Percentiles rank a stretch among this genome's conserved stretches.
phyloP scores from a whole-genome alignment of 1,140 invertebrate species.

The Berghia stephanieae region DNA sequence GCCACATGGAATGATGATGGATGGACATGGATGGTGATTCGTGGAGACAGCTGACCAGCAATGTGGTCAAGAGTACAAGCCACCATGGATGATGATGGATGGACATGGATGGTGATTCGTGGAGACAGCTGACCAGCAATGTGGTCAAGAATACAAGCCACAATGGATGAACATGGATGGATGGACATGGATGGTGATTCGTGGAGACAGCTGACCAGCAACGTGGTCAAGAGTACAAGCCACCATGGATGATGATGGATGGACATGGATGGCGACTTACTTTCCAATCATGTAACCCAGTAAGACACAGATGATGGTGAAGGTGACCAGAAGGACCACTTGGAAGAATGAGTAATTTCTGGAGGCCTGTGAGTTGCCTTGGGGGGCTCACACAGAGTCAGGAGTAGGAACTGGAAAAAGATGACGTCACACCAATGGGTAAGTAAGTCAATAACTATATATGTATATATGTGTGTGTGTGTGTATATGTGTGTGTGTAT shows the following conservation, averaged over 20 bases:
- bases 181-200: too few species aligned
- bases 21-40: too few species aligned
- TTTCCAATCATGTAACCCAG: slow-evolving; percentile 80
- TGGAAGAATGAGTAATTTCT: slow-evolving; percentile 85
- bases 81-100: too few species aligned
- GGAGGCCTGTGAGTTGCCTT: slow-evolving; percentile 82
- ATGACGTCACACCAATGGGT: neutral
- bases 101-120: too few species aligned
- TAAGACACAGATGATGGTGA: slow-evolving; percentile 75
- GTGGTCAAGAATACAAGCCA: neutral
- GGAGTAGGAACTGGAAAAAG: slow-evolving; percentile 51
- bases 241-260: too few species aligned
- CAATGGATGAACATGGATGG: too few species aligned
- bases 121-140: too few species aligned
- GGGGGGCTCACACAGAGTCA: slow-evolving; percentile 70
- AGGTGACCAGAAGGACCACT: slow-evolving; percentile 80
- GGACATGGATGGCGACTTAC: slow-evolving; percentile 55
- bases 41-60: too few species aligned
- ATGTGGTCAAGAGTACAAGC: too few species aligned
- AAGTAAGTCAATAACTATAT: neutral
- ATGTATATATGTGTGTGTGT: neutral
- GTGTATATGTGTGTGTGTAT: neutral
- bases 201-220: too few species aligned
- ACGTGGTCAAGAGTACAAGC: too few species aligned
- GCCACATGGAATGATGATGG: too few species aligned